These are phyloP conservation scores for Ivindomyrus marchei DNA, from an alignment of 2,113 vertebrate species.

Conservation along the genomic window DNA sequence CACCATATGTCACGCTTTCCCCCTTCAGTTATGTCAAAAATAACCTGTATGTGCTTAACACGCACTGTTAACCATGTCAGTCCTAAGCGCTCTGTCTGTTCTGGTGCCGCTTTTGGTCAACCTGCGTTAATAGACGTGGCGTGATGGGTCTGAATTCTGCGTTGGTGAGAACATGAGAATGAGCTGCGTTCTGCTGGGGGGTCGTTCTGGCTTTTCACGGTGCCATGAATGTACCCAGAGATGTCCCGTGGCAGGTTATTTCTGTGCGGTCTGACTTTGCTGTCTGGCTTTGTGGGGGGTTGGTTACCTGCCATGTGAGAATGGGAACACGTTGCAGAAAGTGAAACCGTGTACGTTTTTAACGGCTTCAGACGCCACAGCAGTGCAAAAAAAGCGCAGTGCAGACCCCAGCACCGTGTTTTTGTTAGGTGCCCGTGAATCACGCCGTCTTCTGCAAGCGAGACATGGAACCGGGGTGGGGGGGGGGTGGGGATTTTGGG, in stretches of 20 bases:
- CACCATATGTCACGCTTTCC: not conserved
- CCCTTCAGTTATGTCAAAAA: not conserved
- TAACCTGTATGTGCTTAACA: not conserved
- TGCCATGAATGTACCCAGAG: not conserved
- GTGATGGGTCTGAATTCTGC: not conserved
- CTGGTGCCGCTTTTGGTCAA: not conserved
- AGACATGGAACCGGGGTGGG: not conserved
- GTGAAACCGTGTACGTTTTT: not conserved
- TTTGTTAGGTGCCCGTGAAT: not conserved
- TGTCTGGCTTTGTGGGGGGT: not conserved
- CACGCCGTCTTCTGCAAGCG: not conserved
- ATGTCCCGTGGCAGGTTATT: not conserved
- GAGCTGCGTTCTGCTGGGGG: not conserved
- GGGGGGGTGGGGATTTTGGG: not conserved
- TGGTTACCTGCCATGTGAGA: not conserved
- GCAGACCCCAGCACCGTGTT: not conserved
- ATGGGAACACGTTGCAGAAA: not conserved
- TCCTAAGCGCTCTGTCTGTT: not conserved
- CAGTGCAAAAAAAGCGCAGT: not conserved
- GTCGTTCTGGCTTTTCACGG: not conserved
- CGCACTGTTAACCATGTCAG: not conserved
- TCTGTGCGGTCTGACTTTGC: not conserved
- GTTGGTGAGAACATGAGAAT: not conserved
- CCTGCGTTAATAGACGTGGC: not conserved
- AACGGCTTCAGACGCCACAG: not conserved